Evolutionary conservation across 2,888 invertebrate species (phyloP).

Genomic region (Orgyia antiqua): DNA sequence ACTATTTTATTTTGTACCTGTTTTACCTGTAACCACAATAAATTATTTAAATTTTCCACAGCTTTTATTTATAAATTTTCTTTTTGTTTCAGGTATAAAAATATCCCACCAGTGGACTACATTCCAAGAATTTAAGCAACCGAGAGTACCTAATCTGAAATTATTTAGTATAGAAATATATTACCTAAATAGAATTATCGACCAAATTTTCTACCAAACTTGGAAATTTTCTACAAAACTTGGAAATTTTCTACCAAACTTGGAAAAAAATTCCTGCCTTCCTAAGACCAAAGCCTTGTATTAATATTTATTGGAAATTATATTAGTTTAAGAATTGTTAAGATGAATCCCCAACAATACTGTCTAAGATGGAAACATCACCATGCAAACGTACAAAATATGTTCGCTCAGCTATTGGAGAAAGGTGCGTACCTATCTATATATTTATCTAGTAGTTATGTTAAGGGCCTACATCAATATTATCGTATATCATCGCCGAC

Average conservation of each 20-base stretch:
- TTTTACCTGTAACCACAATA: no score
- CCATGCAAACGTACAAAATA: conserved; percentile 92
- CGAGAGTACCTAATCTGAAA: conserved; percentile 32
- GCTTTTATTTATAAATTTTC: no score
- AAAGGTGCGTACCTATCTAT: conserved; percentile 60
- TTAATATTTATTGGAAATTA: conserved; percentile 19
- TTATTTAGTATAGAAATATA: conserved; percentile 18
- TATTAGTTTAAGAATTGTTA: conserved; percentile 24
- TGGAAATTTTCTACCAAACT: conserved; percentile 38
- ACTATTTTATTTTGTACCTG: no score
- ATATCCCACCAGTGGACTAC: conserved; percentile 32
- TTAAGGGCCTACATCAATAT: no score
- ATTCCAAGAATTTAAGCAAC: conserved; percentile 35
- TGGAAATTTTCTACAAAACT: conserved; percentile 8
- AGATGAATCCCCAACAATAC: conserved; percentile 92
- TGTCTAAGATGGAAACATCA: conserved; percentile 96
- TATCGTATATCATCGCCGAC: no score
- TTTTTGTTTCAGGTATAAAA: conserved; percentile 34
- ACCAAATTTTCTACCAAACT: conserved; percentile 55
- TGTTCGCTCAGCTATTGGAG: conserved; percentile 92
- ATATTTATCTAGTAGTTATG: no score
- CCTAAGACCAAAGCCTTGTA: conserved; percentile 43
- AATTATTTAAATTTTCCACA: no score
- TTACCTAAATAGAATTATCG: conserved; percentile 19
- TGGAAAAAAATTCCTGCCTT: conserved; percentile 36